These are phyloP conservation scores for Pao palembangensis DNA, from an alignment of 2,113 vertebrate species.

Conservation along the genomic window DNA sequence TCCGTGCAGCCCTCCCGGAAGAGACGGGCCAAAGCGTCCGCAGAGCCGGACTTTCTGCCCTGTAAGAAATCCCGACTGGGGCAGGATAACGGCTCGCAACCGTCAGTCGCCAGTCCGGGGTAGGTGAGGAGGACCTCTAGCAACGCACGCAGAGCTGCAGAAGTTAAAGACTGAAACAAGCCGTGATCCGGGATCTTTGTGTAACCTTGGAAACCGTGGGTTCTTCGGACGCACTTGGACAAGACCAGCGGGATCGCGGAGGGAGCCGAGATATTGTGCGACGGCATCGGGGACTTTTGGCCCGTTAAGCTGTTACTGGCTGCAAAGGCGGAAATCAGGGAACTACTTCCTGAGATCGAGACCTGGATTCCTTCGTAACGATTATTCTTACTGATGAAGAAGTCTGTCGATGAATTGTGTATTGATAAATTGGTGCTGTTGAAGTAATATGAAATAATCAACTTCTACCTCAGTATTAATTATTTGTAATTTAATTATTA, in stretches of 20 bases:
- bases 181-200: no score
- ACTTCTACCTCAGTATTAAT: conserved; percentile 64
- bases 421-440: neutral
- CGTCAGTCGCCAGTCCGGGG: conserved; percentile 14
- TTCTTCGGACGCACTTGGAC: neutral
- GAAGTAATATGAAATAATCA: conserved; percentile 20
- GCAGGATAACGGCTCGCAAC: conserved; percentile 1
- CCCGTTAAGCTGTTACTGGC: conserved; percentile 2
- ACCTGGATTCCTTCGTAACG: neutral
- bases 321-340: neutral
- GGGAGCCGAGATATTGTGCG: conserved; percentile 4
- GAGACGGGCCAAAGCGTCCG: conserved; percentile 42
- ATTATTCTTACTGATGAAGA: conserved; percentile 3
- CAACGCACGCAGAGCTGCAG: no score
- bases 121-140: conserved; percentile 2
- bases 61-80: conserved; percentile 59
- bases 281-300: conserved; percentile 20
- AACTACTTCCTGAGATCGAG: neutral
- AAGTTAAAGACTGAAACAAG: no score
- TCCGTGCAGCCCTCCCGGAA: conserved; percentile 44
- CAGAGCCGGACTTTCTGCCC: conserved; percentile 56
- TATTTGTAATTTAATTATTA: conserved; percentile 45
- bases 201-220: no score
- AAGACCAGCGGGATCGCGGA: neutral
- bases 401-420: neutral